A percentile compares a stretch with the other conserved stretches of the same genome.
Conservation (phyloP, 2,113 vertebrate genomes). For the Paramormyrops kingsleyae region DNA sequence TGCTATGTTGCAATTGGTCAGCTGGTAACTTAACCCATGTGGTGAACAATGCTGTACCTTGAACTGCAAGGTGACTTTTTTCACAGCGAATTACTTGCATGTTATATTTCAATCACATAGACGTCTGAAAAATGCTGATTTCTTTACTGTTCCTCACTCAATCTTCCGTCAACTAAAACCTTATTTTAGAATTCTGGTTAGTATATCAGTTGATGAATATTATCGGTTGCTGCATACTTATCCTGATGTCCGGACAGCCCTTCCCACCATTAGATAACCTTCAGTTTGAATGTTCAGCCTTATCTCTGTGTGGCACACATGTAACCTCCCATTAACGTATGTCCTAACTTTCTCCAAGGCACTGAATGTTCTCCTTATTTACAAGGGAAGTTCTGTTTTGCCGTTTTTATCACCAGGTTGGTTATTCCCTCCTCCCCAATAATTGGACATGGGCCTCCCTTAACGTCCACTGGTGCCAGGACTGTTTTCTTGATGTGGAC, state of each 20-base stretch:
- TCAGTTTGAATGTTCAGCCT: constrained; percentile 34
- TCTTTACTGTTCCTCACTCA: not conserved
- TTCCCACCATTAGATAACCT: constrained; percentile 38
- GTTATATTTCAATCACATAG: not conserved
- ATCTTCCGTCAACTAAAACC: not conserved
- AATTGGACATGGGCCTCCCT: not conserved
- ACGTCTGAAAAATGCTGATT: not conserved
- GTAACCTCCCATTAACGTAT: not conserved
- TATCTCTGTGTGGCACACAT: constrained; percentile 39
- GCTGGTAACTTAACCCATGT: not conserved
- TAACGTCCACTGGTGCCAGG: not conserved
- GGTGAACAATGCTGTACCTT: not conserved
- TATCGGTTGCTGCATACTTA: not conserved
- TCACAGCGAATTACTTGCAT: not conserved
- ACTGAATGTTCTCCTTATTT: not conserved
- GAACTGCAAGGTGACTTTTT: not conserved
- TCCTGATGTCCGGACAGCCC: not conserved
- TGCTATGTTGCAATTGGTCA: not conserved
- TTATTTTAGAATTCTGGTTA: not conserved
- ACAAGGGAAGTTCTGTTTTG: not conserved
- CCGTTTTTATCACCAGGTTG: not conserved
- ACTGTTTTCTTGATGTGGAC: not conserved
- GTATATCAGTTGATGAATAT: not conserved
- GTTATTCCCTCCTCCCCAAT: not conserved
- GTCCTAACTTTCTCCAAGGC: not conserved